Percentiles rank a stretch among this genome's conserved stretches.
phyloP scores from a whole-genome alignment of 2,797 vertebrate genomes.

The Onychomys leucogaster region DNA sequence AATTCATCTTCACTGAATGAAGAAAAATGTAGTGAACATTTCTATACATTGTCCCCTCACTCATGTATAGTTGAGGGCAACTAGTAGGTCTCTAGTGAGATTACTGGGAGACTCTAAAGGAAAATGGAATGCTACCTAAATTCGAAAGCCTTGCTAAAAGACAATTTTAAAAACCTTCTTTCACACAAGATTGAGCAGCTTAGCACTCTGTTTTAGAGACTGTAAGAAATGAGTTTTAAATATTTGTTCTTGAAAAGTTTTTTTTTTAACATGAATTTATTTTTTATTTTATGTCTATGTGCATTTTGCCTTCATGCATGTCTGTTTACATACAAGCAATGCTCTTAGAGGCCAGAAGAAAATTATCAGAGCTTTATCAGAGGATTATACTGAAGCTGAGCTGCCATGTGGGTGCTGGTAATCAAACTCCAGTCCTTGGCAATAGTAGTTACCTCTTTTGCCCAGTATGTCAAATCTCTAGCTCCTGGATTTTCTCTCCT shows the following conservation, averaged over 20 bases:
- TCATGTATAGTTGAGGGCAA: neutral
- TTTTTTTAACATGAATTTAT: neutral
- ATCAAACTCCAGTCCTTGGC: neutral
- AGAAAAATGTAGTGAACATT: neutral
- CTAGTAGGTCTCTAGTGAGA: neutral
- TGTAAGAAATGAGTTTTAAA: neutral
- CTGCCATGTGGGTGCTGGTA: neutral
- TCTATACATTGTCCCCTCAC: neutral
- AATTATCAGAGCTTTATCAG: neutral
- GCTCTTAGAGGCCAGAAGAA: neutral
- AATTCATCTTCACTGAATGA: neutral
- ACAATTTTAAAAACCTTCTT: neutral
- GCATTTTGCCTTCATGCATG: too few species aligned
- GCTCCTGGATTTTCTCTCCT: neutral
- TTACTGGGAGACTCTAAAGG: neutral
- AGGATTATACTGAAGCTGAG: neutral
- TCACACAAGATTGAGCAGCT: neutral
- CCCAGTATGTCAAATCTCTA: neutral
- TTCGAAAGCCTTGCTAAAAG: neutral
- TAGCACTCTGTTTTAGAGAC: neutral
- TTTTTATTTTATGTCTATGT: neutral
- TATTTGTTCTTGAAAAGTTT: neutral
- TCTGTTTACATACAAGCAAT: neutral
- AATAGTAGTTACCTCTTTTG: neutral
- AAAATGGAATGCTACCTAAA: neutral